A percentile compares a stretch with the other conserved stretches of the same genome.
phyloP scores from a whole-genome alignment of 2,113 vertebrate genomes.

The Balaenoptera acutorostrata region DNA sequence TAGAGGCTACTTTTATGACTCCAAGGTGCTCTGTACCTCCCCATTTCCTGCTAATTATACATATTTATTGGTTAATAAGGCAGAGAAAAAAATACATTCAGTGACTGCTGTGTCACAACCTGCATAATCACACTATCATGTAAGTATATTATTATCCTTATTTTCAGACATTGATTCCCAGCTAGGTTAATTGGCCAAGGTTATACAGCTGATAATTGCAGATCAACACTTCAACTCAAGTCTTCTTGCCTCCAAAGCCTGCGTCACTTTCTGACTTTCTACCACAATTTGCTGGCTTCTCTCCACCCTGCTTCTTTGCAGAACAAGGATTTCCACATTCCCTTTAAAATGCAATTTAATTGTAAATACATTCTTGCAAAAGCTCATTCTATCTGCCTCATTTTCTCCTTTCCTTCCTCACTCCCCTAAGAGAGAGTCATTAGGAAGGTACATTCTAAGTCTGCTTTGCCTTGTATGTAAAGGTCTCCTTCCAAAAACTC shows the following conservation, averaged over 20 bases:
- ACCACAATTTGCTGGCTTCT: background rate
- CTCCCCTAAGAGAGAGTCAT: slow-evolving; percentile 34
- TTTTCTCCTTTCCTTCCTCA: slow-evolving; percentile 41
- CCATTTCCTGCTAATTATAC: background rate
- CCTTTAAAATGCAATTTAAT: slow-evolving; percentile 59
- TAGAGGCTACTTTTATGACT: slow-evolving; percentile 1
- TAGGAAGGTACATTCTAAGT: slow-evolving; percentile 52
- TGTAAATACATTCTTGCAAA: slow-evolving; percentile 58
- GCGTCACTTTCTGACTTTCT: background rate
- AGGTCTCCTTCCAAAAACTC: slow-evolving; percentile 21
- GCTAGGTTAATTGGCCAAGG: slow-evolving; percentile 21
- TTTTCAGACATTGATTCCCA: background rate
- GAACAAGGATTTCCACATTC: slow-evolving; percentile 21
- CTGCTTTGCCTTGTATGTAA: background rate
- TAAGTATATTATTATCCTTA: background rate
- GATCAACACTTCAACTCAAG: background rate
- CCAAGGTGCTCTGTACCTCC: background rate
- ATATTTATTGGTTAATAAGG: slow-evolving; percentile 21
- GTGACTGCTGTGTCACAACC: background rate
- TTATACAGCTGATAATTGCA: background rate
- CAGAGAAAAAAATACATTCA: background rate
- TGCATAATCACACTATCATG: background rate
- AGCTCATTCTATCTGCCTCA: slow-evolving; percentile 5
- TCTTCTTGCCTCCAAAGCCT: background rate
- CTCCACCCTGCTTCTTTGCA: background rate